A percentile compares a stretch with the other conserved stretches of the same genome.
Conservation (phyloP, 1,140 invertebrate genomes). For the Dufourea novaeangliae region DNA sequence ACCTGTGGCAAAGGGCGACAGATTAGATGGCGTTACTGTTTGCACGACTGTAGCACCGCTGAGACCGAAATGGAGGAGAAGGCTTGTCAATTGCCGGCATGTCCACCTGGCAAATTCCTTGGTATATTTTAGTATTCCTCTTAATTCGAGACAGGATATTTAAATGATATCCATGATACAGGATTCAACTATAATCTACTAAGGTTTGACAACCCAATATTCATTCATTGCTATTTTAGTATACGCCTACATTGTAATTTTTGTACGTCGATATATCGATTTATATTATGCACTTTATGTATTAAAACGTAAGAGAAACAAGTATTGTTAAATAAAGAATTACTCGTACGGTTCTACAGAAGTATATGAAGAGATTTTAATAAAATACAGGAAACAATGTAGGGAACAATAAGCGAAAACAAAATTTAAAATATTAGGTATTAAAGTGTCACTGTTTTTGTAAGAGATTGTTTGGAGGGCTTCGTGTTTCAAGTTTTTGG, state of each 20-base stretch:
- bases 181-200: neutral
- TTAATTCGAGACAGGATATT: neutral
- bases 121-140: constrained; percentile 63
- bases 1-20: constrained; percentile 84
- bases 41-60: constrained; percentile 72
- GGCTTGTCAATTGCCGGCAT: constrained; percentile 79
- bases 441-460: no score
- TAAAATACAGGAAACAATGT: no score
- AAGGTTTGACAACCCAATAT: neutral
- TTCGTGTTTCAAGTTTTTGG: no score
- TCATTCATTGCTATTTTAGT: neutral
- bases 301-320: neutral
- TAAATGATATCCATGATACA: neutral
- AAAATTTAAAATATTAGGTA: no score
- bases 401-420: no score
- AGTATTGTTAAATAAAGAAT: constrained; percentile 5
- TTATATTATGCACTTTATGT: constrained; percentile 8
- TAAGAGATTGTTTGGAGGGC: no score
- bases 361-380: no score
- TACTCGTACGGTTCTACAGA: neutral
- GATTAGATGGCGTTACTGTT: constrained; percentile 83
- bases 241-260: neutral
- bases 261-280: constrained; percentile 19
- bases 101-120: constrained; percentile 72
- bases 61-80: constrained; percentile 82